Base-by-base conservation (phyloP, 2,888 invertebrate species). In the Apeira syringaria region DNA sequence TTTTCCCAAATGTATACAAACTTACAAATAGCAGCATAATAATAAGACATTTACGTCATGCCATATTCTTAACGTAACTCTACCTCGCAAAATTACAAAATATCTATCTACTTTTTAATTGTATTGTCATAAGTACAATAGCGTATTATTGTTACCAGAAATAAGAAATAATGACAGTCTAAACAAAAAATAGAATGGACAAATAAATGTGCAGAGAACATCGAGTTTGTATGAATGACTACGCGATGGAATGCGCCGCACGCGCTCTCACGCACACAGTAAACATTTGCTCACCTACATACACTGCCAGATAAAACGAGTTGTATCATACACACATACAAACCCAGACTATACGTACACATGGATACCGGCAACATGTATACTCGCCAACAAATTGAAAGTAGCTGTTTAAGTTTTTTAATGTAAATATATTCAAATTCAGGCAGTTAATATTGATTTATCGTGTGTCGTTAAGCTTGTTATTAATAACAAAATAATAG, bases 171-270 rank as follows among this genome's bases (percentile, higher is more conserved):
- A 46, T 46, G 35, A 48, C 44, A 57, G 51, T 32, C 31, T 49
- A 56, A 61, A 68, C 61, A 68, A 69, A 73, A 56, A 36, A 37
- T 30, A 43, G 52, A 64, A 61, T 57, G 67, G 61, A 66, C 65
- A 71, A 73, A 78, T 69, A 74, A 66, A 66, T 66, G 64, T 50
- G 55, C 66, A 47, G 49, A 61, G 56, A 56, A 61, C 59, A 66
- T 72, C 63, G 64, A 68, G 70, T 70, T 74, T 67, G 73, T 81
- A 80, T 84, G 84, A 84, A 84, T 85, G 82, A 75, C 70, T 79
- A 79, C 83, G 80, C 80, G 63, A 22, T 61, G 84, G 85, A 85
- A 85, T 85, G 85, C 67, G 74, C 68, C 81, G 84, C 84, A 82
- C 85, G 84, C 84, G 83, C 51, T 51, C 56, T 50, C 53, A 51